Conservation (phyloP, 2,113 vertebrate species). For the Rhea americana region DNA sequence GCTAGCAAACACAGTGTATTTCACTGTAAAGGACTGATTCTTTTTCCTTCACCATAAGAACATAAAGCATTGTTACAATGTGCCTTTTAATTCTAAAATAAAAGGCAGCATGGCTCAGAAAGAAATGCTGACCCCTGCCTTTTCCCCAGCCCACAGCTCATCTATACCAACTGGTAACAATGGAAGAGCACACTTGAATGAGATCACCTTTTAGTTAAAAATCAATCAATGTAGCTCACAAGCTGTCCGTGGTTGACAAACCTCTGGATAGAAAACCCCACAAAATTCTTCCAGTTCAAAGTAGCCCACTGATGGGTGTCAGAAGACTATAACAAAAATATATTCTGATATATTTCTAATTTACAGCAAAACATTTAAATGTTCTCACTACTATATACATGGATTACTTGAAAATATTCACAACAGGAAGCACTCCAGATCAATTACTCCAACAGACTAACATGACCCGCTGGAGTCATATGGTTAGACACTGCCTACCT, state of each 20-base stretch:
- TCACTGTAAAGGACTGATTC: background rate
- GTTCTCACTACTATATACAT: background rate
- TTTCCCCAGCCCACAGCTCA: background rate
- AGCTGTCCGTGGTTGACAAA: background rate
- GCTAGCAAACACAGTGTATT: slow-evolving; percentile 6
- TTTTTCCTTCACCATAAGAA: background rate
- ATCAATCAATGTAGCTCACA: background rate
- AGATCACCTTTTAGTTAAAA: background rate
- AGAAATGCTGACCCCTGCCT: background rate
- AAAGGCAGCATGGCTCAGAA: background rate
- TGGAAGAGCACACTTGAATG: background rate
- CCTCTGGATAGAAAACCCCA: background rate
- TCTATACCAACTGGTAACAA: background rate
- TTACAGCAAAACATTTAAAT: background rate
- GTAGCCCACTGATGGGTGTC: background rate
- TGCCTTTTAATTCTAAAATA: background rate
- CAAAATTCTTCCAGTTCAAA: background rate
- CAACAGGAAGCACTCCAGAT: background rate
- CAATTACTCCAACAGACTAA: background rate
- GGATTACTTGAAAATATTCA: background rate
- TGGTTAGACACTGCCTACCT: background rate
- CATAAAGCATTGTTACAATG: background rate
- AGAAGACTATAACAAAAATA: background rate
- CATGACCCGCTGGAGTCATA: background rate
- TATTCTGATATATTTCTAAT: background rate